phyloP scores from a whole-genome alignment of 2,888 invertebrate species.

The Drosophila ezoana region DNA sequence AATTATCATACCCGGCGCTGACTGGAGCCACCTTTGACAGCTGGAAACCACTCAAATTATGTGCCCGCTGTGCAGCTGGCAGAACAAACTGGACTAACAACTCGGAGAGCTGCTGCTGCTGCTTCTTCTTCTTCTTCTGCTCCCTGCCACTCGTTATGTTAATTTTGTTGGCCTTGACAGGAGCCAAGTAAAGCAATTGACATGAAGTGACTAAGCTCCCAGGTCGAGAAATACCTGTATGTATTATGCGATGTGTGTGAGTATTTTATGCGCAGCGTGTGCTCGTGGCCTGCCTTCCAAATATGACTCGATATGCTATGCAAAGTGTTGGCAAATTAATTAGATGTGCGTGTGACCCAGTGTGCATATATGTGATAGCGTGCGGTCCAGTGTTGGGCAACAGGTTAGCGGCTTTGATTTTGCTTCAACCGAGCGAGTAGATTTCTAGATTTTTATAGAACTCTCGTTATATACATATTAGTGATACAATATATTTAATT shows the following conservation, averaged over 20 bases:
- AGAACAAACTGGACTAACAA: slow-evolving; percentile 40
- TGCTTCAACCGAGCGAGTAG: slow-evolving; percentile 10
- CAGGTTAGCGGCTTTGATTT: slow-evolving; percentile 45
- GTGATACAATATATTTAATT: background rate
- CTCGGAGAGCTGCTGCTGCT: slow-evolving; percentile 17
- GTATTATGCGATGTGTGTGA: background rate
- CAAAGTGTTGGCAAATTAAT: slow-evolving; percentile 60
- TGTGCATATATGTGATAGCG: background rate
- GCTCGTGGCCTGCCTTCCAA: slow-evolving; percentile 21
- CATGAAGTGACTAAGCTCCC: slow-evolving; percentile 59
- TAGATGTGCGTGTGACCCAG: slow-evolving; percentile 6
- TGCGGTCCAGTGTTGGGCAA: slow-evolving; percentile 30
- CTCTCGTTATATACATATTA: background rate
- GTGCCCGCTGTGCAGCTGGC: slow-evolving; percentile 66
- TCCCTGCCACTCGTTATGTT: slow-evolving; percentile 54
- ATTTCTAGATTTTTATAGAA: slow-evolving; percentile 1
- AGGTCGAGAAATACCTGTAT: slow-evolving; percentile 7
- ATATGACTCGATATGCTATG: slow-evolving; percentile 33
- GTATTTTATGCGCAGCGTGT: background rate
- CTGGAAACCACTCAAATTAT: slow-evolving; percentile 81
- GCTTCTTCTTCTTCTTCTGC: background rate
- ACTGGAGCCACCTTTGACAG: slow-evolving; percentile 71
- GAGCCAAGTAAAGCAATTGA: slow-evolving; percentile 69
- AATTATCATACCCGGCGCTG: slow-evolving; percentile 57
- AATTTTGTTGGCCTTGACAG: slow-evolving; percentile 68